Conservation (phyloP, 30 jellyfish, hydroid and myxozoan species). For the Aurelia coerulea region DNA sequence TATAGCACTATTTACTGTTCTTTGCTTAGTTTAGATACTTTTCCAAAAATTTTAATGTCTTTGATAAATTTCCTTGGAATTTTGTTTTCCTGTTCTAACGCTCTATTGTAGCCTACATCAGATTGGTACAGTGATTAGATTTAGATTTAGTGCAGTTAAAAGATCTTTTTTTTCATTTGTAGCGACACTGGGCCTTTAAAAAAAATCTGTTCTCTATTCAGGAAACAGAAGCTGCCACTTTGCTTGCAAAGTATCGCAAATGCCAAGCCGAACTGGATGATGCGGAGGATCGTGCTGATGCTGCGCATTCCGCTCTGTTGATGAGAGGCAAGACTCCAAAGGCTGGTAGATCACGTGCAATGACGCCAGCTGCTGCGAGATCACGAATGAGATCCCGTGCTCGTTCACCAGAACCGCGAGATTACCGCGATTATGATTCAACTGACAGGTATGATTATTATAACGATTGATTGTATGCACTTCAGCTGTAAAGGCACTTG, state of each 20-base stretch:
- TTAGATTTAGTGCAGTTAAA: no score
- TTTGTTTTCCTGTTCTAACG: no score
- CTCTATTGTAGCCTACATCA: no score
- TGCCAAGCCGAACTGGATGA: conserved; percentile 78
- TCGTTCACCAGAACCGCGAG: conserved; percentile 70
- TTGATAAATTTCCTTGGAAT: no score
- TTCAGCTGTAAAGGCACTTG: no score
- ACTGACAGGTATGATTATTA: conserved; percentile 36
- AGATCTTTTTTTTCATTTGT: no score
- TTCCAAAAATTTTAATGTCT: no score
- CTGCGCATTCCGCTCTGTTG: conserved; percentile 62
- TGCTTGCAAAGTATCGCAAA: conserved; percentile 79
- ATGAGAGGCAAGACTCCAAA: conserved; percentile 49
- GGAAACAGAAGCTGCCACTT: conserved; percentile 72
- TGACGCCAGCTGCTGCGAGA: conserved; percentile 60
- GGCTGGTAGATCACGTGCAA: conserved; percentile 54
- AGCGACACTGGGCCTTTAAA: no score
- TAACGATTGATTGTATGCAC: no score
- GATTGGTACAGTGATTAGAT: no score
- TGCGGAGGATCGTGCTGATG: conserved; percentile 87
- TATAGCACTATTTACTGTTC: no score
- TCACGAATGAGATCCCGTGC: conserved; percentile 70
- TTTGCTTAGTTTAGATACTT: no score
- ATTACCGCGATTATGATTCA: conserved; percentile 48
- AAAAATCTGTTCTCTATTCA: not conserved